Base-by-base conservation (phyloP, 2,113 vertebrate species). In the Pseudorhombus dupliciocellatus region DNA sequence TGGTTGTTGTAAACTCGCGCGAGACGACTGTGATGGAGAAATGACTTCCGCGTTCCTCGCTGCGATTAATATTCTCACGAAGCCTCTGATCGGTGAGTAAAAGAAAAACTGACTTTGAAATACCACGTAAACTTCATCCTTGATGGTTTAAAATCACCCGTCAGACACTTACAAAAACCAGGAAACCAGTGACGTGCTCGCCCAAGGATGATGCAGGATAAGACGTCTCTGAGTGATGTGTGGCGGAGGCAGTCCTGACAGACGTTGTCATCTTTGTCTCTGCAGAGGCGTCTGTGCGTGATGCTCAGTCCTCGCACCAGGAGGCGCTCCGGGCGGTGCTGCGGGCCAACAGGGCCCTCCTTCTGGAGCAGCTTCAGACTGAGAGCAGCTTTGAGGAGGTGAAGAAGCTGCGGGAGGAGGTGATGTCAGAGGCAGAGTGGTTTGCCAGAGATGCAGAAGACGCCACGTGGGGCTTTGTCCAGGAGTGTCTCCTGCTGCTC, bases 401-500 rank as follows among this genome's bases (percentile, higher is more conserved):
- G 75, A 54, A 66, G 22, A 31, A 48, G 46, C 70, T 95, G 16
- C 86, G 92, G 44, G 81, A 83, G 14, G 84, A 88, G 30, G 79
- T 91, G 15, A 73, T 80, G 21, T 16, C 0, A 0, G 74, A 69
- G 46, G 67, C 66, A 0, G 62, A 64, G 0, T 96, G 93, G 94
- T 88, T 81, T 53, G 71, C 53, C 0, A 48, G 56, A 6, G 67
- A 34, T 1, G 83, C 90, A 0, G 66, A 80, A 1, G 96, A 96
- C 0, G 24, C 81, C 52, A 86, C 92, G 0, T 98, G 96, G 96
- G 77, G 4, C 22, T 95, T 95, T 52, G 93, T 93, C 2, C 91
- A 93, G 73, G 94, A 96, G 72, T 81, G 89, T 64, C 91, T 98
- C 50, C 75, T 95, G 4, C 70, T 96, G 62, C 88, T 98, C 8